phyloP scores from a whole-genome alignment of 2,888 invertebrate species.

The Galerucella calmariensis region DNA sequence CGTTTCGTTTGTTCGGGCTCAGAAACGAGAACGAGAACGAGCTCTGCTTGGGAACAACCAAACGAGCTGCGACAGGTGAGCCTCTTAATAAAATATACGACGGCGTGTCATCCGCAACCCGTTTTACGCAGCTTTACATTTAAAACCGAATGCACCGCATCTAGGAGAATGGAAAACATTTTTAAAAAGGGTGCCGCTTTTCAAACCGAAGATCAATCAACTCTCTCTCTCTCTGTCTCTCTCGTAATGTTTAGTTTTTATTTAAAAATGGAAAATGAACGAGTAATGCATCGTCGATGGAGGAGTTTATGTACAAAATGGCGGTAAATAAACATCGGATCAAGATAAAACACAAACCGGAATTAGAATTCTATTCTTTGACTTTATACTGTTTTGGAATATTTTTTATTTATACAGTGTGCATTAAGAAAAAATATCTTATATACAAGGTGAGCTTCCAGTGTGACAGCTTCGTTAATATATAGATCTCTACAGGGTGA shows the following conservation, averaged over 20 bases:
- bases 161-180: neutral
- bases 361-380: neutral
- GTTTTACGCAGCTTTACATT: slow-evolving; percentile 54
- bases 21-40: neutral
- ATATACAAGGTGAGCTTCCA: no score
- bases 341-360: neutral
- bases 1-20: slow-evolving; percentile 44
- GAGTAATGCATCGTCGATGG: slow-evolving; percentile 7
- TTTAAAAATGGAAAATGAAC: neutral
- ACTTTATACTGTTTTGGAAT: no score
- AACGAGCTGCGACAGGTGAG: slow-evolving; percentile 63
- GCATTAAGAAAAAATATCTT: no score
- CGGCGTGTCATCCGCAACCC: slow-evolving; percentile 58
- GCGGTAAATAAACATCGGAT: slow-evolving; percentile 15
- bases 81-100: slow-evolving; percentile 64
- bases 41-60: slow-evolving; percentile 59
- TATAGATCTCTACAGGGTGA: no score
- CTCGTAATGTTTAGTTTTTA: slow-evolving; percentile 1
- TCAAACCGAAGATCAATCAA: slow-evolving; percentile 17
- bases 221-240: neutral
- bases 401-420: no score
- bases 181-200: slow-evolving; percentile 28
- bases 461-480: no score
- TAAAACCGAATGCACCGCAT: slow-evolving; percentile 27
- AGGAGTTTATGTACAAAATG: slow-evolving; percentile 12